A percentile compares a stretch with the other conserved stretches of the same genome.
Conservation (phyloP, 2,888 invertebrate species). For the Pyrrhosoma nymphula region DNA sequence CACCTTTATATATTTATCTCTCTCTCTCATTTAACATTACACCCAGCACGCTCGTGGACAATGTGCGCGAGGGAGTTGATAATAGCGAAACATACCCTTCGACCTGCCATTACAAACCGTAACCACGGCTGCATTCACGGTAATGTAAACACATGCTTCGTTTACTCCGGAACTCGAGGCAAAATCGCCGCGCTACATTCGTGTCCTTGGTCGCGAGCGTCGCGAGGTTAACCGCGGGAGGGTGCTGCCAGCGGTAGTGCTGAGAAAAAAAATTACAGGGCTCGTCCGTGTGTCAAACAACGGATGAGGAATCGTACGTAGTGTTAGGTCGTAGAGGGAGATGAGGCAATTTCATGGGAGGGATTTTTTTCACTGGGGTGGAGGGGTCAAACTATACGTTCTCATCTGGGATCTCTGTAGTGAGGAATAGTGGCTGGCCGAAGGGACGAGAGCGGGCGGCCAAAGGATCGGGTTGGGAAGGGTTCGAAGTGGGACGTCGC, state of each 20-base stretch:
- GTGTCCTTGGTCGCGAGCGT: too few species aligned
- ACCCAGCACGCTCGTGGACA: neutral
- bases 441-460: slow-evolving; percentile 84
- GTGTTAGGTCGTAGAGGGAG: neutral
- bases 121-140: neutral
- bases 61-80: neutral
- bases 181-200: neutral
- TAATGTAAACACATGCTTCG: too few species aligned
- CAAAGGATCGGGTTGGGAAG: neutral
- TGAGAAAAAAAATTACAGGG: too few species aligned
- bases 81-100: neutral
- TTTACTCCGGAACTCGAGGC: neutral
- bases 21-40: neutral
- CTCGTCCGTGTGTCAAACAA: too few species aligned
- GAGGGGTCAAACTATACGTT: slow-evolving; percentile 76
- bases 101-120: neutral
- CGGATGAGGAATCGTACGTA: too few species aligned
- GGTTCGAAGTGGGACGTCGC: slow-evolving; percentile 49
- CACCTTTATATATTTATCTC: too few species aligned
- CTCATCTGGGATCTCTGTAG: slow-evolving; percentile 75
- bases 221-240: neutral
- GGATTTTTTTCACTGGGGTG: slow-evolving; percentile 75
- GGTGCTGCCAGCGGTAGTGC: neutral
- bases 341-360: slow-evolving; percentile 68
- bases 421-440: slow-evolving; percentile 88